Evolutionary conservation across 2,797 vertebrate species (phyloP), one percentile per base, ranked within the genome.

Genomic region (Oreonectes daqikongensis): DNA sequence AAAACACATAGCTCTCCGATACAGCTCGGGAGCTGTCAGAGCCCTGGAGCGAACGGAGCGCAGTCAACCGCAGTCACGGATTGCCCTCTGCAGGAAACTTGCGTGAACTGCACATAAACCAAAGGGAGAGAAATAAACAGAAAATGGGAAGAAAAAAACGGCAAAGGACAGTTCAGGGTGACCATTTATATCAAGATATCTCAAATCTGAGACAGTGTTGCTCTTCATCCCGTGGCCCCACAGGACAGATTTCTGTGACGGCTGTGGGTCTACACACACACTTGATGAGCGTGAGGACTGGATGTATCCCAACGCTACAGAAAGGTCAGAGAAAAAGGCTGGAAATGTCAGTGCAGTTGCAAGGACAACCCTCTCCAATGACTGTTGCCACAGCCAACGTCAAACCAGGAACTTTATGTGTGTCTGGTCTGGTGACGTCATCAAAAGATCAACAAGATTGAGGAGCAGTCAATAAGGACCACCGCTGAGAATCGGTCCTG

Each of bases 61-160:
- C 20, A 12, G 55, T 69, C 68, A 81, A 78, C 63, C 8, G 12
- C 70, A 82, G 83, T 79, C 74, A 75, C 69, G 64, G 73, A 82
- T 78, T 85, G 80, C 85, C 82, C 83, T 84, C 85, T 84, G 65
- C 82, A 86, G 85, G 77, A 63, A 30, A n/a, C 18, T 22, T 1
- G 0, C 1, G 1, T 42, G 32, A 80, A 83, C 75, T 83, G 80
- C 79, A 67, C 28, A 24, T 52, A 46, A 22, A 35, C 22, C 24
- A 64, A 24, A 38, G 70, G 79, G 79, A 78, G 66, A 85, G 60
- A 40, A 57, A 40, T 15, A 17, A n/a, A n/a, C 5, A 69, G 40
- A 73, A n/a, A 53, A 57, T 10, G n/a, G 57, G 35, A 75, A 55
- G 18, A 38, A 57, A 75, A 4, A 76, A 60, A 50, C 9, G 50